A percentile compares a stretch with the other conserved stretches of the same genome.
phyloP scores from a whole-genome alignment of 2,113 vertebrate genomes.

The Gambusia holbrooki region DNA sequence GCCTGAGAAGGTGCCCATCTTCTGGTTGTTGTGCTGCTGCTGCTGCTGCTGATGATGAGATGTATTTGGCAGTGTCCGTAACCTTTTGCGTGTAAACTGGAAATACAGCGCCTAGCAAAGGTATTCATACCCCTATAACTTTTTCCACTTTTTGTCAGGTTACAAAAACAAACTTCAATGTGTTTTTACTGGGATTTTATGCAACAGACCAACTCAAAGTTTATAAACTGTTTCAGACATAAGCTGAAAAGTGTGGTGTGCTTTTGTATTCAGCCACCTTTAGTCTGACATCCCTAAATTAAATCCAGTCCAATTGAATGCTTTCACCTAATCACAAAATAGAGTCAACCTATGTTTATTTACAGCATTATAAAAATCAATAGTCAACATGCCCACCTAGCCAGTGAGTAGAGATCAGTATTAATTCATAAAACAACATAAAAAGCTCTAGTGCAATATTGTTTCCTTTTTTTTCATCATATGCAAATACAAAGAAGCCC shows the following conservation, averaged over 20 bases:
- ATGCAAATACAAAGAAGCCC: neutral
- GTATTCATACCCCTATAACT: neutral
- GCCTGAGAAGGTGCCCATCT: conserved; percentile 39
- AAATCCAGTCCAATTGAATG: neutral
- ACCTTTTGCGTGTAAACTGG: conserved; percentile 56
- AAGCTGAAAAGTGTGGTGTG: neutral
- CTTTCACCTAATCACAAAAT: neutral
- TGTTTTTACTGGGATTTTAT: neutral
- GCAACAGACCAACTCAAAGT: neutral
- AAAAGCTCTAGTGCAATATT: no score
- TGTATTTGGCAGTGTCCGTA: conserved; percentile 34
- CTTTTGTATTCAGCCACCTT: neutral
- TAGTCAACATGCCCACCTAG: neutral
- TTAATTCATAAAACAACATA: no score
- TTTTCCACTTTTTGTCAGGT: neutral
- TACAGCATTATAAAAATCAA: neutral
- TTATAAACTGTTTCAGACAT: neutral
- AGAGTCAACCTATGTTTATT: neutral
- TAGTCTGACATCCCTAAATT: no score
- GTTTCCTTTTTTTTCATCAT: neutral
- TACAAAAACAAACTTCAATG: neutral
- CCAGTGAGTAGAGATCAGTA: neutral
- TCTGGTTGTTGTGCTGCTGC: conserved; percentile 31
- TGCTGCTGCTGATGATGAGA: conserved; percentile 39
- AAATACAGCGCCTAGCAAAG: conserved; percentile 8